A percentile compares a stretch with the other conserved stretches of the same genome.
Conservation (phyloP, 1,140 invertebrate species). For the Maniola jurtina region DNA sequence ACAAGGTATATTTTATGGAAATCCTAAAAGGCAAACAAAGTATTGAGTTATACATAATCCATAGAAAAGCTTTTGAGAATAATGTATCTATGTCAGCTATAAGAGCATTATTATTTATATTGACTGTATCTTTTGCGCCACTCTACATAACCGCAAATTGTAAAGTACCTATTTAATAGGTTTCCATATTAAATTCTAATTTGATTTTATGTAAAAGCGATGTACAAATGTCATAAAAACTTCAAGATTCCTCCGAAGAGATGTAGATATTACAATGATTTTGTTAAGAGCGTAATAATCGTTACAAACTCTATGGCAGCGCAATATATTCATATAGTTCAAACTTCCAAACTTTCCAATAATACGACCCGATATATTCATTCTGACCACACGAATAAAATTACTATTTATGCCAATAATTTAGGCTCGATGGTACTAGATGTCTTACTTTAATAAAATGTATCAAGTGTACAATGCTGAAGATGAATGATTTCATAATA, state of each 20-base stretch:
- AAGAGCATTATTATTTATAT: no score
- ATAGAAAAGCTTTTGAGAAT: no score
- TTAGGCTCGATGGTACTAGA: conserved; percentile 4
- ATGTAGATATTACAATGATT: conserved; percentile 20
- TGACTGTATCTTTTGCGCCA: not conserved
- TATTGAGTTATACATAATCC: no score
- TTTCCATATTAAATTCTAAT: conserved; percentile 21
- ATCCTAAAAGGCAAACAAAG: no score
- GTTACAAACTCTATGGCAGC: conserved; percentile 28
- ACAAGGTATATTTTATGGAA: no score
- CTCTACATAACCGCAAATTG: conserved; percentile 6
- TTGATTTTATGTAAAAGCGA: conserved; percentile 30
- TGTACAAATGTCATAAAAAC: conserved; percentile 31
- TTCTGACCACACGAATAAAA: conserved; percentile 29
- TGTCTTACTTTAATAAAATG: conserved; percentile 20
- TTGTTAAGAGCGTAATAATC: conserved; percentile 24
- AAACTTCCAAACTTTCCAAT: conserved; percentile 24
- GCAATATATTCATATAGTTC: conserved; percentile 15
- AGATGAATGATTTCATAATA: not conserved
- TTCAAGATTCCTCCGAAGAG: conserved; percentile 22
- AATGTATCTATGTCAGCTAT: no score
- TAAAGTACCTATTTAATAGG: conserved; percentile 22
- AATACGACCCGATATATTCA: conserved; percentile 33
- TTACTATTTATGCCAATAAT: conserved; percentile 15
- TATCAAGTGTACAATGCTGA: conserved; percentile 14